Percentiles rank a stretch among this genome's conserved stretches.
phyloP scores from a whole-genome alignment of 2,888 invertebrate genomes.

The Ommatoiulus sabulosus region DNA sequence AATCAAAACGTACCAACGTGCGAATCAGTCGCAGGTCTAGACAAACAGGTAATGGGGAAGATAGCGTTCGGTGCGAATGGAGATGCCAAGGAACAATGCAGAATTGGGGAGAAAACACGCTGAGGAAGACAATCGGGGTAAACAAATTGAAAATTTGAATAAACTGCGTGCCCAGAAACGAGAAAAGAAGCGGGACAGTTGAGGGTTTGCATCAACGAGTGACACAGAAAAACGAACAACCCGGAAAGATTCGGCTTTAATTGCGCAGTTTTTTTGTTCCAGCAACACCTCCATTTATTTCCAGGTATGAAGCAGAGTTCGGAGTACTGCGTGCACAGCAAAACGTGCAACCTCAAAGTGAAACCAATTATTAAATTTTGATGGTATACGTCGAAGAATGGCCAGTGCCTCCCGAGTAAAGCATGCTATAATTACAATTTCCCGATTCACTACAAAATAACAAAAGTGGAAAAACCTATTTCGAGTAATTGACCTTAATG shows the following conservation, averaged over 20 bases:
- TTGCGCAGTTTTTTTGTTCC: background rate
- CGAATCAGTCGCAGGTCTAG: background rate
- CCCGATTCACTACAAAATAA: background rate
- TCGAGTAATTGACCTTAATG: too few relatives aligned
- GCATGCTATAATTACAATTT: constrained; percentile 3
- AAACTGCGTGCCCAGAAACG: constrained; percentile 3
- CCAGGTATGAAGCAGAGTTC: background rate
- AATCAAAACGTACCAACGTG: background rate
- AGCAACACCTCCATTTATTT: background rate
- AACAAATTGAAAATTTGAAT: constrained; percentile 10
- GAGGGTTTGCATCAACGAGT: background rate
- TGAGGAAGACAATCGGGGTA: background rate
- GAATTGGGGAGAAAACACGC: background rate
- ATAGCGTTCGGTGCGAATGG: background rate
- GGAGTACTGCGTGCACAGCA: background rate
- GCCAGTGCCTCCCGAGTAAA: background rate
- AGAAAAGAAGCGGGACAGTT: background rate
- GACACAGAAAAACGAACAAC: background rate
- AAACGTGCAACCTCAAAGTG: background rate
- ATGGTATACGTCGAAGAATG: background rate
- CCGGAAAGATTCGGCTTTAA: constrained; percentile 12
- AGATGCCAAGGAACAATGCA: background rate
- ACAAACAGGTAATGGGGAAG: constrained; percentile 6
- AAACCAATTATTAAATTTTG: background rate
- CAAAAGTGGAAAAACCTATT: background rate